A percentile compares a stretch with the other conserved stretches of the same genome.
These are phyloP conservation scores for Popillia japonica DNA, from an alignment of 1,140 invertebrate genomes.

Conservation along the genomic window DNA sequence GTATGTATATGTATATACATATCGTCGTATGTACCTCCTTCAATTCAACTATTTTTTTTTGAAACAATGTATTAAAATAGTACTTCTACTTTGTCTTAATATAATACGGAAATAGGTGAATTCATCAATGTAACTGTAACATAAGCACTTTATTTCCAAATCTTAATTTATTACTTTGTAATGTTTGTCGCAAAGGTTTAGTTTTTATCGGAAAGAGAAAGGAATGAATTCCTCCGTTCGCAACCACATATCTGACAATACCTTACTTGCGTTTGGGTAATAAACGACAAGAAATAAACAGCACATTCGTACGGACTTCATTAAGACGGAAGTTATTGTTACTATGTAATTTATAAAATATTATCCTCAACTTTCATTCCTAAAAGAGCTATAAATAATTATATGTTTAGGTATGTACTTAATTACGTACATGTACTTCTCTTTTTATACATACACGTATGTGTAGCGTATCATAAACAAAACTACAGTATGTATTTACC, in stretches of 20 bases:
- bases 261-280: neutral
- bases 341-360: neutral
- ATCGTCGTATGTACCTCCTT: no score
- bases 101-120: neutral
- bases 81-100: no score
- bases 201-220: neutral
- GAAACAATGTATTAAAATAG: no score
- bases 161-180: neutral
- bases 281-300: neutral
- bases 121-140: neutral
- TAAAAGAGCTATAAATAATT: neutral
- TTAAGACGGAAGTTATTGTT: neutral
- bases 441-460: no score
- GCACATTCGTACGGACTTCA: neutral
- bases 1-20: no score
- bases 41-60: no score
- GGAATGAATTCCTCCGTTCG: neutral
- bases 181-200: neutral
- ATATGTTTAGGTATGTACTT: neutral
- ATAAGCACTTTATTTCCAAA: neutral
- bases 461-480: no score
- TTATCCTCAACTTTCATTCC: neutral
- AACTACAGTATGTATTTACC: no score
- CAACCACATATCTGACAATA: neutral
- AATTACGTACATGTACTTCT: no score